These are phyloP conservation scores for Luperina testacea DNA, from an alignment of 2,888 invertebrate genomes.

Conservation along the genomic window DNA sequence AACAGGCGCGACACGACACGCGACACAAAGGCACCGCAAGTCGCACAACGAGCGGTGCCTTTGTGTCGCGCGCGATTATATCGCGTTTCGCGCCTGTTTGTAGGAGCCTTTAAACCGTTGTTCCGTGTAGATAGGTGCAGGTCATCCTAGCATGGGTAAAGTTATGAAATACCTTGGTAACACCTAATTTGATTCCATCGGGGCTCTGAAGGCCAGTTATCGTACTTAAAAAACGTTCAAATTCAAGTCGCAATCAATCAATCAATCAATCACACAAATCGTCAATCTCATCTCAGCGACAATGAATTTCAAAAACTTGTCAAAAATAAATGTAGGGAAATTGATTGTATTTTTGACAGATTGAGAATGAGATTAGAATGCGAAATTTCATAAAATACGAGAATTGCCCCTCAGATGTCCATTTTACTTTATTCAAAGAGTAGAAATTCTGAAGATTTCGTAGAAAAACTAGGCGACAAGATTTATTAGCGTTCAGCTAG, in stretches of 20 bases:
- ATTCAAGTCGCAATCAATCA: too few relatives aligned
- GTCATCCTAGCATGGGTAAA: not conserved
- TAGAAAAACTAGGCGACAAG: not conserved
- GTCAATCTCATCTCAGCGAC: too few relatives aligned
- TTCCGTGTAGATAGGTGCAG: not conserved
- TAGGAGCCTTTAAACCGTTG: too few relatives aligned
- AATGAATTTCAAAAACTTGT: not conserved
- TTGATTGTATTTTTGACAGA: not conserved
- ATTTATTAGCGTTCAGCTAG: not conserved
- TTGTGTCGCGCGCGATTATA: too few relatives aligned
- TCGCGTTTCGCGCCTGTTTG: too few relatives aligned
- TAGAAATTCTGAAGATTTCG: not conserved
- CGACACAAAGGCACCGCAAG: too few relatives aligned
- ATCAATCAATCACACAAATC: too few relatives aligned
- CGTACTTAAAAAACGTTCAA: not conserved
- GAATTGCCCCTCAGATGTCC: not conserved
- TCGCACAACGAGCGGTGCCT: too few relatives aligned
- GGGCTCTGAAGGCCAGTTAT: not conserved
- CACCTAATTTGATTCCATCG: not conserved
- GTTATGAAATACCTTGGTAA: not conserved
- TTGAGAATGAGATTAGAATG: not conserved
- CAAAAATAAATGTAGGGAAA: too few relatives aligned
- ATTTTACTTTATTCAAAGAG: conserved; percentile 3
- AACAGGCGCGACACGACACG: too few relatives aligned
- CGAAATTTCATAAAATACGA: not conserved